A percentile compares a stretch with the other conserved stretches of the same genome.
phyloP scores from a whole-genome alignment of 2,888 invertebrate genomes.

The Galerucella pusilla region DNA sequence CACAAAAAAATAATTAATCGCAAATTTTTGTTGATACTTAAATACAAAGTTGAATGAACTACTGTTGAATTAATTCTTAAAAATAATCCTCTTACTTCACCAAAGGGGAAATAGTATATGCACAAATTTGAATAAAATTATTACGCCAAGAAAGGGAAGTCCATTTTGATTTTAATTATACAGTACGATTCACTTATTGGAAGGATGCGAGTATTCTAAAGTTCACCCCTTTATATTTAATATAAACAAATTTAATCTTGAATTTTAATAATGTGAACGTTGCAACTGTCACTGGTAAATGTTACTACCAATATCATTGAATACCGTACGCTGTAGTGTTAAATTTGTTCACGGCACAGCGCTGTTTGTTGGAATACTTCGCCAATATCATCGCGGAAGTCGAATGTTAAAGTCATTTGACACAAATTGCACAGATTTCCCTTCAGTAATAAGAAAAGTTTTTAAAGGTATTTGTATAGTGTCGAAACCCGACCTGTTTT shows the following conservation, averaged over 20 bases:
- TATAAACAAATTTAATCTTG: slow-evolving; percentile 13
- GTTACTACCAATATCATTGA: background rate
- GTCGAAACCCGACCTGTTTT: background rate
- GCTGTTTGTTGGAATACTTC: no score
- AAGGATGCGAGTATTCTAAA: slow-evolving; percentile 10
- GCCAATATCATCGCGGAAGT: background rate
- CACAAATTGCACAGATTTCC: background rate
- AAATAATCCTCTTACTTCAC: slow-evolving; percentile 5
- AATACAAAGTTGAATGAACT: background rate
- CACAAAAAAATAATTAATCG: background rate
- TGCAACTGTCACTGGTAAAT: background rate
- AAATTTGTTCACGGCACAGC: no score
- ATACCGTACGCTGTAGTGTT: background rate
- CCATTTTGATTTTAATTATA: slow-evolving; percentile 14
- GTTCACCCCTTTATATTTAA: slow-evolving; percentile 6
- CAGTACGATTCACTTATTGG: slow-evolving; percentile 5
- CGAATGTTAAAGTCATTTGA: background rate
- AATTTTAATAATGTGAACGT: slow-evolving; percentile 1
- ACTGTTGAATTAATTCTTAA: background rate
- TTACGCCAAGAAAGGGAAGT: slow-evolving; percentile 9
- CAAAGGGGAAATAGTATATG: background rate
- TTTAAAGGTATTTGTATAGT: background rate
- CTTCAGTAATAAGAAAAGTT: background rate
- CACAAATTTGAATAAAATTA: slow-evolving; percentile 9
- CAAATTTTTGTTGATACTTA: no score